Evolutionary conservation across 2,888 invertebrate genomes (phyloP).

Genomic region (Gymnocheta viridis): DNA sequence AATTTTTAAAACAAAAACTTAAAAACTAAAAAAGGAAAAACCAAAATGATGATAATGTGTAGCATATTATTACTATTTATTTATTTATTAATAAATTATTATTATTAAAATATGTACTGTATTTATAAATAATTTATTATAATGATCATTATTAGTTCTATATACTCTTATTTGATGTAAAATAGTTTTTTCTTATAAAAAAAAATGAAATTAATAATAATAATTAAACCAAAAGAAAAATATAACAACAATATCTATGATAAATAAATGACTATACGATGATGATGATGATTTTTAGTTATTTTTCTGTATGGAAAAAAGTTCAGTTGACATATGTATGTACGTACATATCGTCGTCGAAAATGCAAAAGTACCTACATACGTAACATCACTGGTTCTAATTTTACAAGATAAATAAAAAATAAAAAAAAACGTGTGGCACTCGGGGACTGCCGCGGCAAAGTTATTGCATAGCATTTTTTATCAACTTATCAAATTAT

Average conservation of each 20-base stretch:
- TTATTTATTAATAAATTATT: slow-evolving; percentile 50
- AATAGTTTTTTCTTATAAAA: slow-evolving; percentile 80
- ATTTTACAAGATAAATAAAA: no score
- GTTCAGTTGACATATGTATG: no score
- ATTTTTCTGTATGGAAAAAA: neutral
- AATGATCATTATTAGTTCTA: slow-evolving; percentile 76
- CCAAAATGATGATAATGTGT: slow-evolving; percentile 62
- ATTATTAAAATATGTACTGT: slow-evolving; percentile 65
- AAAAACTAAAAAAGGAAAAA: slow-evolving; percentile 6
- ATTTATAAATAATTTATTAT: slow-evolving; percentile 68
- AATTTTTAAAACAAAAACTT: slow-evolving; percentile 52
- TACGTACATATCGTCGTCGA: no score
- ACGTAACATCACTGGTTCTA: no score
- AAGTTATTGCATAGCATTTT: no score
- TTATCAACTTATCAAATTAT: no score
- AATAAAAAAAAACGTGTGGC: no score
- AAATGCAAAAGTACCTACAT: no score
- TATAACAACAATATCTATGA: slow-evolving; percentile 24
- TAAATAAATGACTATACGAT: slow-evolving; percentile 53
- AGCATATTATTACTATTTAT: slow-evolving; percentile 68
- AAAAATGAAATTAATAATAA: slow-evolving; percentile 68
- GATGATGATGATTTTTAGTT: slow-evolving; percentile 24
- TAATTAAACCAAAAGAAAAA: slow-evolving; percentile 59
- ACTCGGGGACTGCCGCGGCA: no score
- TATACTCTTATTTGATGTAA: slow-evolving; percentile 78